Evolutionary conservation across 2,797 vertebrate species (phyloP), one percentile per base, ranked within the genome.

Genomic region (Pangasius larnaudii): DNA sequence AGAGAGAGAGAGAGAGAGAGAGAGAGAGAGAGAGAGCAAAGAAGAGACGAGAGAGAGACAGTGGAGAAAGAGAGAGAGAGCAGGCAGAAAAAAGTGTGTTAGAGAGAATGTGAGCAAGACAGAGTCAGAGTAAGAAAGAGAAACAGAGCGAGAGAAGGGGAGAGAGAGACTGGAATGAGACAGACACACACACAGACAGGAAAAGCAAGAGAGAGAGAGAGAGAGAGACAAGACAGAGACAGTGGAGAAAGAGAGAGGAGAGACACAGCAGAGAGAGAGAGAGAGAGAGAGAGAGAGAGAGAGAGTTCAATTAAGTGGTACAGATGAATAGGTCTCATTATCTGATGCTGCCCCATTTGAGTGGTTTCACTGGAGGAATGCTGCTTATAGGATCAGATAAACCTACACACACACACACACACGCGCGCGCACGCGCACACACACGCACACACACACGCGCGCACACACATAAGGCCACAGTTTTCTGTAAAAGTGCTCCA

Each of bases 341-440:
- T 88, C 80, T 77, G 14, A 74, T 10, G 22, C 71, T 24, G 39
- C 22, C 71, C 39, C 10, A 72, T 72, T 24, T 67, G 86, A 88
- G 75, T 89, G 81, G 81, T 89, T 91, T 89, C 88, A 91, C 77
- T 22, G 30, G 53, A 88, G 88, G 90, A 88, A 88, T 89, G 87
- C 77, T 85, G 77, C 69, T 87, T 88, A 87, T 87, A 89, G 77
- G 86, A 84, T 86, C 59, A 85, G 51, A 87, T 63, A 87, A 80
- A 82, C 22, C 46, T 30, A 59, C 75, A 46, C 82, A 85, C 49
- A 87, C 58, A 78, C 56, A 78, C 58, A 78, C 69, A 85, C 84
- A 49, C 71, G 49, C 36, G 51, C 39, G 36, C 84, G 49, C 71
- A 63, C 36, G 51, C 39, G 36, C 39, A 65, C 58, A 46, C 39